Percentiles rank a stretch among this genome's conserved stretches.
These are phyloP conservation scores for Mirza zaza DNA, from an alignment of 2,113 vertebrate genomes.

Conservation along the genomic window DNA sequence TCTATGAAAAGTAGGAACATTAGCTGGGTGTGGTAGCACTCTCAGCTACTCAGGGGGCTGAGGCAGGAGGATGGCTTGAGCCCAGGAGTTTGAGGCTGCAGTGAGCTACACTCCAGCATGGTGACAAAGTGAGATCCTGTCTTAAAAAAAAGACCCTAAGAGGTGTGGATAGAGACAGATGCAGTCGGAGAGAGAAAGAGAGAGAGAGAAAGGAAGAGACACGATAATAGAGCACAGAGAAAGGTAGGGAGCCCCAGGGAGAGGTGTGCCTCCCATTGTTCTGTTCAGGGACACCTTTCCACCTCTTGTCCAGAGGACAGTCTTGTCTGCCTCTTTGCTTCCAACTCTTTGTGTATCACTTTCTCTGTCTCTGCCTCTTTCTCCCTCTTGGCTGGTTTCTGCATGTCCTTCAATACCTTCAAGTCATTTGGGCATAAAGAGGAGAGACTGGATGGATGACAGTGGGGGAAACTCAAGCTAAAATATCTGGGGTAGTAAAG, in stretches of 20 bases:
- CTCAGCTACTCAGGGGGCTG: background rate
- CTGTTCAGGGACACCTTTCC: background rate
- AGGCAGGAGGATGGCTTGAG: background rate
- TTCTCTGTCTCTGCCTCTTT: background rate
- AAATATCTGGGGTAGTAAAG: too few species aligned
- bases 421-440: background rate
- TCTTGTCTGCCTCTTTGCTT: background rate
- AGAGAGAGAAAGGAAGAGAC: too few species aligned
- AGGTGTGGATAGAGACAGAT: too few species aligned
- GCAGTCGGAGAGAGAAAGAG: too few species aligned
- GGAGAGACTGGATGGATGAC: background rate
- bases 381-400: background rate
- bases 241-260: background rate
- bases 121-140: background rate
- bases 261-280: background rate
- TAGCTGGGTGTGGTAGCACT: background rate
- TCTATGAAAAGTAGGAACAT: background rate
- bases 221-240: background rate
- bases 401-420: background rate
- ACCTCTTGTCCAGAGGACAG: too few species aligned
- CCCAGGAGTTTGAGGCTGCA: background rate
- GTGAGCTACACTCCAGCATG: background rate
- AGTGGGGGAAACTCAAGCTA: background rate
- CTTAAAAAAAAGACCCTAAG: background rate
- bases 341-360: fast-evolving